Percentiles rank a stretch among this genome's conserved stretches.
Evolutionary conservation across 2,888 invertebrate genomes (phyloP).

Genomic region (Lithophane socia): DNA sequence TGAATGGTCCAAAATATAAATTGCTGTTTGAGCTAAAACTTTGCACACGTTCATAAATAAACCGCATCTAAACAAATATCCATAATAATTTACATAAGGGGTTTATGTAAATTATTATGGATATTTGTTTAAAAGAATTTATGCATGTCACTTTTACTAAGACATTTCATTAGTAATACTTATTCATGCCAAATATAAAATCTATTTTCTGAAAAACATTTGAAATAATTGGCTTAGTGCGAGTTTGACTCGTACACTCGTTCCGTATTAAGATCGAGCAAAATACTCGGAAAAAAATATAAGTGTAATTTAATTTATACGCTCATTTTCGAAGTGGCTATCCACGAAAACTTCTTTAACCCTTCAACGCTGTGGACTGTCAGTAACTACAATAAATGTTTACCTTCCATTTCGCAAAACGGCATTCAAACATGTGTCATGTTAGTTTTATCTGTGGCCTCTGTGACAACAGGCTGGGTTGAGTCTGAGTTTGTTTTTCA

Average conservation of each 20-base stretch:
- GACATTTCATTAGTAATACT: neutral
- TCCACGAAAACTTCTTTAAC: constrained; percentile 11
- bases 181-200: neutral
- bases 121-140: neutral
- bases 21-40: constrained; percentile 48
- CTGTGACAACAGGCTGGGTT: constrained; percentile 60
- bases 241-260: too few species aligned
- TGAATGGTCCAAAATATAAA: constrained; percentile 49
- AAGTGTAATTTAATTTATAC: neutral
- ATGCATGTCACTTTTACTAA: neutral
- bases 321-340: neutral
- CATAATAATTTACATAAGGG: constrained; percentile 1
- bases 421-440: constrained; percentile 46
- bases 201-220: neutral
- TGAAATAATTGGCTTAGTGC: too few species aligned
- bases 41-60: constrained; percentile 40
- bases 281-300: too few species aligned
- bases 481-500: constrained; percentile 70
- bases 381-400: constrained; percentile 23
- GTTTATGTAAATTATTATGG: too few species aligned
- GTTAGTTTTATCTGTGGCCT: constrained; percentile 62
- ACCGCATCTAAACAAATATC: constrained; percentile 15
- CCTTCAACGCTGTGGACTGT: neutral
- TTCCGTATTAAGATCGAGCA: too few species aligned
- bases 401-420: constrained; percentile 56